Evolutionary conservation across 2,113 vertebrate species (phyloP), one percentile per base, ranked within the genome.

Genomic region (Mesitornis unicolor): DNA sequence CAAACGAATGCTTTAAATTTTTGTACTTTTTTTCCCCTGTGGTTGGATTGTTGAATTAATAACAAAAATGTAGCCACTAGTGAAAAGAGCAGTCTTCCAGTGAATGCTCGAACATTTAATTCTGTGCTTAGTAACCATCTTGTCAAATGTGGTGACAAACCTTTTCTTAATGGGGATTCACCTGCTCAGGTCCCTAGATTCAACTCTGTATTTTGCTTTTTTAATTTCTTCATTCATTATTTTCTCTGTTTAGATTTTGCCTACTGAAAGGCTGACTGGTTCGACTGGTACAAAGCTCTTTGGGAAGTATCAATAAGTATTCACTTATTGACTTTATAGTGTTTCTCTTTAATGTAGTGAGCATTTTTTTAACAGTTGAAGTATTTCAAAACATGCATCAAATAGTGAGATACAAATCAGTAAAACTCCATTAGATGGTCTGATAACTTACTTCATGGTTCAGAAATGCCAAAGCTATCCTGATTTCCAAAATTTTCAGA

Each of bases 1-100:
- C 90, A 84, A 86, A 96, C 74, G 75, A 83, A 77, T 94, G 69
- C 26, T 95, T 95, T 25, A 67, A 76, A 85, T 87, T 22, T n/a
- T 95, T 96, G n/a, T 90, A 81, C 56, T 95, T 89, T 91, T 95
- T 88, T 75, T n/a, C n/a, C n/a, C n/a, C n/a, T 91, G 90, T 88
- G 82, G 67, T 74, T 77, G 54, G 26, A 43, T 80, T 80, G 63
- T 88, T 91, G 63, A 91, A 90, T 95, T 88, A 96, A 61, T 86
- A 92, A 74, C 57, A 96, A 95, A 86, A 95, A 80, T 59, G 42
- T 63, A 86, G 68, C 67, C 82, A 83, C 81, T 82, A 50, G 85
- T 90, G 68, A 69, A 84, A 90, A 90, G 36, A 87, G 35, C 11
- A 53, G 22, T 79, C 45, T 85, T 91, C 54, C 35, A 83, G 12